Evolutionary conservation across 2,888 invertebrate species (phyloP).

Genomic region (Pharmacophagus antenor): DNA sequence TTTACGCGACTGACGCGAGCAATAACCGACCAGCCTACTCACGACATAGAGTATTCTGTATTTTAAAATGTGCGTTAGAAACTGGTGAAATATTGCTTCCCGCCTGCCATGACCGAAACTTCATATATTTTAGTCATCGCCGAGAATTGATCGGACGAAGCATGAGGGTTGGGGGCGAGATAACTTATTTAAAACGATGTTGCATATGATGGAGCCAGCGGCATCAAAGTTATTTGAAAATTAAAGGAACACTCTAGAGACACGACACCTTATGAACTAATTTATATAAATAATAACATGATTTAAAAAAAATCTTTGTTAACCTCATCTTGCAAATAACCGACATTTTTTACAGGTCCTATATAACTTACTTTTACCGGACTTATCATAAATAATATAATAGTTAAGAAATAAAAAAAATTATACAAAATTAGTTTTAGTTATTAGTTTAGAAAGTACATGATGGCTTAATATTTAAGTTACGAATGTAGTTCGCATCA

Average conservation of each 20-base stretch:
- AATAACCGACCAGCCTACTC: conserved; percentile 63
- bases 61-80: conserved; percentile 75
- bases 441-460: neutral
- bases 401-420: no score
- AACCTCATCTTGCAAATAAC: no score
- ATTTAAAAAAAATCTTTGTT: no score
- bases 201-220: conserved; percentile 42
- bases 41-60: conserved; percentile 61
- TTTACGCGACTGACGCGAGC: conserved; percentile 69
- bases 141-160: conserved; percentile 57
- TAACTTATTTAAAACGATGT: conserved; percentile 57
- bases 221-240: conserved; percentile 10
- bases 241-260: conserved; percentile 12
- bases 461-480: neutral
- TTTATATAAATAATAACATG: conserved; percentile 14
- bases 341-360: no score
- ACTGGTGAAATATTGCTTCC: conserved; percentile 73
- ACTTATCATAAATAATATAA: no score
- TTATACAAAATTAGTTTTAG: no score
- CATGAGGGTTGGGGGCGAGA: conserved; percentile 56
- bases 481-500: conserved; percentile 12
- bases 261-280: neutral
- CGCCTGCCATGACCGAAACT: conserved; percentile 54
- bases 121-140: conserved; percentile 65
- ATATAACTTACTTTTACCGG: no score